Evolutionary conservation across 2,113 vertebrate genomes (phyloP).

Genomic region (Hiodon alosoides): DNA sequence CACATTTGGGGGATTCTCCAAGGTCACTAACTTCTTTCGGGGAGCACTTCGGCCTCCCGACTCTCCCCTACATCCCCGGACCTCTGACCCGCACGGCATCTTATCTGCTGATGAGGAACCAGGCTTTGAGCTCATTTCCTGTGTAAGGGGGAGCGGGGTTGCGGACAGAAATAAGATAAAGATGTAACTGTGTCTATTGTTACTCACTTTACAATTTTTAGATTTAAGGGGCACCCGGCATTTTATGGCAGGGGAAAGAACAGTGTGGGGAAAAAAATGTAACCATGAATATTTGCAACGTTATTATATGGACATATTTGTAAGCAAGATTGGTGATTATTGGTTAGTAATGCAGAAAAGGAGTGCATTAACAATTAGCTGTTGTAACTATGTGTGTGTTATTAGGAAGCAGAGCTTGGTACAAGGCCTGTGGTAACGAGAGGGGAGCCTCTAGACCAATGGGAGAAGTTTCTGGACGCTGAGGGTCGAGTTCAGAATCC

Average conservation of each 20-base stretch:
- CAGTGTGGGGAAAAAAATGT: too few relatives aligned
- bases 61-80: slow-evolving; percentile 37
- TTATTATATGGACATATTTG: too few relatives aligned
- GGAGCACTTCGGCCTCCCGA: slow-evolving; percentile 77
- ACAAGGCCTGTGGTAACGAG: slow-evolving; percentile 68
- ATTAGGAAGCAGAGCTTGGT: slow-evolving; percentile 70
- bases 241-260: too few relatives aligned
- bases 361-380: not conserved
- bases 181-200: too few relatives aligned
- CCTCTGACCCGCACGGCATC: slow-evolving; percentile 29
- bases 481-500: slow-evolving; percentile 70
- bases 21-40: slow-evolving; percentile 85
- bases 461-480: slow-evolving; percentile 67
- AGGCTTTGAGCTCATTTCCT: slow-evolving; percentile 84
- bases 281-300: too few relatives aligned
- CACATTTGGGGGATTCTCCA: slow-evolving; percentile 85
- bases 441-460: slow-evolving; percentile 65
- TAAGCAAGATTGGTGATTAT: too few relatives aligned
- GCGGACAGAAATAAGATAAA: too few relatives aligned
- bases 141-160: slow-evolving; percentile 58
- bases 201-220: not conserved
- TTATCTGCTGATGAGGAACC: slow-evolving; percentile 71
- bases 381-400: not conserved
- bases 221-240: too few relatives aligned
- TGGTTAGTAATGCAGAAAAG: too few relatives aligned